Evolutionary conservation across 2,797 vertebrate species (phyloP).

Genomic region (Cyclura pinguis): DNA sequence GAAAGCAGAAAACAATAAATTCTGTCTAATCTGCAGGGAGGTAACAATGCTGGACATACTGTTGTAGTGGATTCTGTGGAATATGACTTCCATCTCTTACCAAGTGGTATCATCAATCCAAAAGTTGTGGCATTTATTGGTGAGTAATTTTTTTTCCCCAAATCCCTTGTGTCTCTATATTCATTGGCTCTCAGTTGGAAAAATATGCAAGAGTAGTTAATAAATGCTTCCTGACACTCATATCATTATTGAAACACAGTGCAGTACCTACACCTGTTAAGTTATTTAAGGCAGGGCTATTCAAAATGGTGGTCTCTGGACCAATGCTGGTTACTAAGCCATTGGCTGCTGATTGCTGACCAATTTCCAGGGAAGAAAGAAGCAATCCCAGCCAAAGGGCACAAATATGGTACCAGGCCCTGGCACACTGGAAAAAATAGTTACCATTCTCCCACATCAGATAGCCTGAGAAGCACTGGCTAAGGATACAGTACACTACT

Average conservation of each 20-base stretch:
- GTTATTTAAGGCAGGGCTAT: no score
- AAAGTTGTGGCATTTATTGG: slow-evolving; percentile 96
- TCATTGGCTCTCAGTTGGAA: not conserved
- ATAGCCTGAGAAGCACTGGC: no score
- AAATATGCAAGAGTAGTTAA: not conserved
- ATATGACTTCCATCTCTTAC: slow-evolving; percentile 98
- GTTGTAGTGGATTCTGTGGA: slow-evolving; percentile 98
- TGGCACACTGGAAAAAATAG: no score
- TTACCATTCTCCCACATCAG: no score
- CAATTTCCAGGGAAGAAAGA: no score
- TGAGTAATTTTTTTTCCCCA: slow-evolving; percentile 77
- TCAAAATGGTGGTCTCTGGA: no score
- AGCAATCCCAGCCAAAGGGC: no score
- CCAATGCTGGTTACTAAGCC: no score
- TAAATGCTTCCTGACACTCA: not conserved
- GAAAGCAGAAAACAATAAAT: slow-evolving; percentile 1
- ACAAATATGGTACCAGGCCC: no score
- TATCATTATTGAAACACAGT: not conserved
- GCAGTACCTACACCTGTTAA: not conserved
- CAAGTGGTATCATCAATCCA: slow-evolving; percentile 99
- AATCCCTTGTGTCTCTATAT: not conserved
- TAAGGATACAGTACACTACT: no score
- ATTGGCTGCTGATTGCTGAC: no score
- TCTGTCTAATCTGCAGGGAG: slow-evolving; percentile 82
- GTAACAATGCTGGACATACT: slow-evolving; percentile 98